A percentile compares a stretch with the other conserved stretches of the same genome.
phyloP scores from a whole-genome alignment of 2,113 vertebrate species.

The Dasypus novemcinctus region DNA sequence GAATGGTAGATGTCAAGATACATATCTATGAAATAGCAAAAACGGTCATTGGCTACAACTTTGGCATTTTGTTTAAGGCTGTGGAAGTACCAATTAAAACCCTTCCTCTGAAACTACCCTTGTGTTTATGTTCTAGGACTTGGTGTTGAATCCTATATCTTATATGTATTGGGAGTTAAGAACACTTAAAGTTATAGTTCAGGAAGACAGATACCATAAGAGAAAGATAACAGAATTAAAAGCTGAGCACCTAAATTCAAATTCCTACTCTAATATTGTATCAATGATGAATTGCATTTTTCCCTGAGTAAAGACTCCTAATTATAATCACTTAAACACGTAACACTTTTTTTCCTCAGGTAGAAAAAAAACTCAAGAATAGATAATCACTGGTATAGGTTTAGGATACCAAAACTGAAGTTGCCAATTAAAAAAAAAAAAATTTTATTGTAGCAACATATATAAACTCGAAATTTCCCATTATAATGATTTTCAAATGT shows the following conservation, averaged over 20 bases:
- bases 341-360: background rate
- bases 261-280: background rate
- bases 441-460: too few species aligned
- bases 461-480: too few species aligned
- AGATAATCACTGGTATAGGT: background rate
- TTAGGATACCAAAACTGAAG: background rate
- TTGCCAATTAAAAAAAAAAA: too few species aligned
- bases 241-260: background rate
- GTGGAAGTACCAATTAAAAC: background rate
- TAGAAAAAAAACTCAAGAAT: background rate
- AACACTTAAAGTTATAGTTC: background rate
- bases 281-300: background rate
- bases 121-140: background rate
- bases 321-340: background rate
- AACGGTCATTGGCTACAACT: background rate
- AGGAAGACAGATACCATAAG: background rate
- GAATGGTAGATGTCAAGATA: background rate
- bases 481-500: too few species aligned
- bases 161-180: background rate
- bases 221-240: background rate
- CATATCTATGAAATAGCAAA: background rate
- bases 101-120: background rate
- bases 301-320: background rate
- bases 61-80: background rate
- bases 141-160: background rate